These are phyloP conservation scores for Phalacrocorax carbo DNA, from an alignment of 2,113 vertebrate genomes.

Conservation along the genomic window DNA sequence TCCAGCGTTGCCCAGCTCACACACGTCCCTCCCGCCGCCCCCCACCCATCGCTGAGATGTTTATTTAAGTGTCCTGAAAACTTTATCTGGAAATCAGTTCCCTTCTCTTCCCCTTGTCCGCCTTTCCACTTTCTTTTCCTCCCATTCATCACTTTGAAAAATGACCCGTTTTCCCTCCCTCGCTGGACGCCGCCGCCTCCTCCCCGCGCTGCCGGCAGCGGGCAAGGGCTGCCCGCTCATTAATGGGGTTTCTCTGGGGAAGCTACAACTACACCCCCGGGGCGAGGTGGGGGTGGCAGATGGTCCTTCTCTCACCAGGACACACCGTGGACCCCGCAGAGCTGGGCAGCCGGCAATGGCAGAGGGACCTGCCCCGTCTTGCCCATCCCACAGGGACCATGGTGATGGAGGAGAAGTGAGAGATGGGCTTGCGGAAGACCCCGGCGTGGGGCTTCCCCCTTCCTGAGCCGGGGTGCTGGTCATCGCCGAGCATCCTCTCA, in stretches of 20 bases:
- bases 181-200: not conserved
- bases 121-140: conserved; percentile 64
- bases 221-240: conserved; percentile 9
- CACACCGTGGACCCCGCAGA: rapidly evolving
- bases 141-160: conserved; percentile 70
- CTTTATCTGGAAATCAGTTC: conserved; percentile 62
- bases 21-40: not conserved
- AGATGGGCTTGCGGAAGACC: not conserved
- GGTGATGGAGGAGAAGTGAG: not conserved
- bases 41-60: not conserved
- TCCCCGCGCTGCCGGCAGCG: not conserved
- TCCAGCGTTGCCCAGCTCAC: not conserved
- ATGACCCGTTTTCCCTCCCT: not conserved
- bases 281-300: not conserved
- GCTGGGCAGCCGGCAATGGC: not conserved
- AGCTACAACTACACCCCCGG: not conserved
- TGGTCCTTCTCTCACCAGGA: not conserved
- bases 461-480: not conserved
- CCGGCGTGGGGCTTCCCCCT: not conserved
- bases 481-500: not conserved
- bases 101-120: conserved; percentile 41
- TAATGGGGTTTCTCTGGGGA: not conserved
- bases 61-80: conserved; percentile 59
- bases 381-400: not conserved
- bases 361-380: not conserved